A percentile compares a stretch with the other conserved stretches of the same genome.
phyloP scores from a whole-genome alignment of 2,888 invertebrate species.

The Pherbina coryleti region DNA sequence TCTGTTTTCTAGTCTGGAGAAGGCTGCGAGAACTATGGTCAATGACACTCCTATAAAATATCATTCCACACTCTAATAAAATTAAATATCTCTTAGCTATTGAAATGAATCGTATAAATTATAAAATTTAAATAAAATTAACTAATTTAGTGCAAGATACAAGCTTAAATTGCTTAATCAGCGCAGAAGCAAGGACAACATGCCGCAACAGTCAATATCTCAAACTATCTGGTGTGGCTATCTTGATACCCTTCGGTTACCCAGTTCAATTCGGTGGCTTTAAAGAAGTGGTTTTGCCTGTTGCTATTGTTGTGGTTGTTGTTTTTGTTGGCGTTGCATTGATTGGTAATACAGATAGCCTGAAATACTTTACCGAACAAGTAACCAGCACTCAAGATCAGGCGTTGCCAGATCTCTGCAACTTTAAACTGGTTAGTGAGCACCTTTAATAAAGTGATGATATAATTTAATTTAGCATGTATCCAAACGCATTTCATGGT shows the following conservation, averaged over 20 bases:
- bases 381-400: neutral
- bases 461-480: constrained; percentile 33
- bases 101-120: no score
- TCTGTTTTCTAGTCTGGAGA: no score
- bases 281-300: neutral
- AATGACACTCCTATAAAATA: no score
- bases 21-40: no score
- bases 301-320: neutral
- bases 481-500: constrained; percentile 8
- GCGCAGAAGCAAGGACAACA: neutral
- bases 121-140: no score
- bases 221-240: neutral
- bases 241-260: neutral
- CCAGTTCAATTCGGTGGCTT: neutral
- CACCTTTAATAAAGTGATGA: constrained; percentile 31
- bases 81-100: no score
- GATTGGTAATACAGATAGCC: constrained; percentile 24
- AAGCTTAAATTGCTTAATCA: constrained; percentile 9
- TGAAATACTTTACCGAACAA: constrained; percentile 10
- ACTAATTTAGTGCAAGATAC: no score
- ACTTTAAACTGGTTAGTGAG: neutral
- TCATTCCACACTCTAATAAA: no score
- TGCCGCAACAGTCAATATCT: neutral
- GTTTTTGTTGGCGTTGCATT: neutral
- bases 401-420: neutral